phyloP scores from a whole-genome alignment of 2,888 invertebrate genomes.

The Melipona bicolor region DNA sequence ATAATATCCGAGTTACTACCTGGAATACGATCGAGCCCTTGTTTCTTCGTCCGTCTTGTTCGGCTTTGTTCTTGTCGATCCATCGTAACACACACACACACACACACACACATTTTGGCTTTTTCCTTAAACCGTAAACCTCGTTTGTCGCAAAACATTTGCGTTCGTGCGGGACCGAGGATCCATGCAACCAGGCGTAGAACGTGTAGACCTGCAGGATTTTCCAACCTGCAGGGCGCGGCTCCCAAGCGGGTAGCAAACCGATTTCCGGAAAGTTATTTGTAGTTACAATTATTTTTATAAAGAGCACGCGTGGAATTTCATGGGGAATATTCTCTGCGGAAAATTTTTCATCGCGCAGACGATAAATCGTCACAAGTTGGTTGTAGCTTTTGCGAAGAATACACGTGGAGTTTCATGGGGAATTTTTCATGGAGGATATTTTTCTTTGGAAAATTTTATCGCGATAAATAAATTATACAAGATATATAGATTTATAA shows the following conservation, averaged over 20 bases:
- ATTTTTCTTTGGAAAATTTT: too few species aligned
- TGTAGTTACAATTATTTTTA: background rate
- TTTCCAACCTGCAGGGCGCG: background rate
- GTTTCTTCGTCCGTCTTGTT: background rate
- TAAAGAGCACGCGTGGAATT: background rate
- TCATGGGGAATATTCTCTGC: background rate
- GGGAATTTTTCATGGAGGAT: too few species aligned
- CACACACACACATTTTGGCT: background rate
- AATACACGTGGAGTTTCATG: too few species aligned
- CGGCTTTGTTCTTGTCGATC: slow-evolving; percentile 20
- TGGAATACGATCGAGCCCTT: slow-evolving; percentile 31
- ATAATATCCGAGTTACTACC: slow-evolving; percentile 50
- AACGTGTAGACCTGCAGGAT: background rate
- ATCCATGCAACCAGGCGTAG: slow-evolving; percentile 1
- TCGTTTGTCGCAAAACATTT: slow-evolving; percentile 66
- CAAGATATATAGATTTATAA: background rate
- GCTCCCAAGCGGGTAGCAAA: background rate
- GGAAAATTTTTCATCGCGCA: background rate
- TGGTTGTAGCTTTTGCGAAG: too few species aligned
- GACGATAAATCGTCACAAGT: too few species aligned
- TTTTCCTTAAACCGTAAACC: slow-evolving; percentile 40
- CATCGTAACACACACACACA: background rate
- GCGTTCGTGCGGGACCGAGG: slow-evolving; percentile 24
- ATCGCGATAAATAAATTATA: too few species aligned
- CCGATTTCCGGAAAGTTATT: background rate